phyloP scores from a whole-genome alignment of 1,140 invertebrate species.

The Drosophila chauvacae region DNA sequence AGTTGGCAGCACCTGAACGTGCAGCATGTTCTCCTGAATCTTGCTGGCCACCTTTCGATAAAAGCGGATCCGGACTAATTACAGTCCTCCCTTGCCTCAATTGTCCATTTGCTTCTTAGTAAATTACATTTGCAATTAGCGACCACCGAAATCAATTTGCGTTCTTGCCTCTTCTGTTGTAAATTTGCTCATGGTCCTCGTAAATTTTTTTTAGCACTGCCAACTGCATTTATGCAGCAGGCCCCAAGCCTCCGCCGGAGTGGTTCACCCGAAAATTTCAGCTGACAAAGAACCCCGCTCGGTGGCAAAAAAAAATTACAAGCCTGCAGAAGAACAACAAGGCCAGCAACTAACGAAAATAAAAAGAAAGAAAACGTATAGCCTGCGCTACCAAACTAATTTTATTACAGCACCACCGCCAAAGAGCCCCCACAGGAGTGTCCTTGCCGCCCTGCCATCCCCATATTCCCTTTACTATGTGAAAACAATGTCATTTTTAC shows the following conservation, averaged over 20 bases:
- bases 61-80: slow-evolving; percentile 45
- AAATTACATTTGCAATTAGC: slow-evolving; percentile 79
- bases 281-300: slow-evolving; percentile 40
- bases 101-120: slow-evolving; percentile 41
- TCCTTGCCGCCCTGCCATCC: slow-evolving; percentile 5
- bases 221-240: slow-evolving; percentile 77
- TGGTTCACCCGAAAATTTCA: slow-evolving; percentile 39
- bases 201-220: slow-evolving; percentile 72
- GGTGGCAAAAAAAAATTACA: slow-evolving; percentile 12
- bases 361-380: slow-evolving; percentile 1
- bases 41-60: slow-evolving; percentile 1
- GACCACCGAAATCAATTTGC: slow-evolving; percentile 69
- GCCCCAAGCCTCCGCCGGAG: slow-evolving; percentile 11
- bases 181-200: slow-evolving; percentile 66
- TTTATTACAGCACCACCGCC: slow-evolving; percentile 70
- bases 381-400: slow-evolving; percentile 57
- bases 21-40: slow-evolving; percentile 33
- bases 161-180: slow-evolving; percentile 49
- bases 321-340: slow-evolving; percentile 20
- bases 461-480: slow-evolving; percentile 1
- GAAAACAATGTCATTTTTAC: slow-evolving; percentile 79
- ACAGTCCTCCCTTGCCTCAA: slow-evolving; percentile 13
- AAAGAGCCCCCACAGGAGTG: slow-evolving; percentile 66
- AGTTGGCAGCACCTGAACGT: slow-evolving; percentile 22
- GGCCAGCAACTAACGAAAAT: slow-evolving; percentile 14